Evolutionary conservation across 1,140 invertebrate genomes (phyloP).

Genomic region (Papilio polyxenes): DNA sequence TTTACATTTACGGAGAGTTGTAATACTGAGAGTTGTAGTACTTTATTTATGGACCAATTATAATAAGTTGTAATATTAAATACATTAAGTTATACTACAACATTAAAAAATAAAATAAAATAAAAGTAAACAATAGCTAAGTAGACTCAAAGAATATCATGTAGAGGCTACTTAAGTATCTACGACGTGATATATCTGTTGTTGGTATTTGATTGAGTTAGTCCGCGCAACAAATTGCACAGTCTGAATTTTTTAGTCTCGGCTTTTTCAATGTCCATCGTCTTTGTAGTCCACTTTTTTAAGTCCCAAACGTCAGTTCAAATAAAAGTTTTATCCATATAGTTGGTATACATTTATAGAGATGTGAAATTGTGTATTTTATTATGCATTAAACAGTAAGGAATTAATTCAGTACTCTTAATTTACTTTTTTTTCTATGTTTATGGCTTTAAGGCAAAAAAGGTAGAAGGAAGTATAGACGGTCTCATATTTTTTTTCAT

Average conservation of each 20-base stretch:
- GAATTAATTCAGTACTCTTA: too few relatives aligned
- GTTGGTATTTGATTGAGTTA: slow-evolving; percentile 17
- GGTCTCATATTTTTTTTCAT: too few relatives aligned
- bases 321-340: slow-evolving; percentile 9
- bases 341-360: background rate
- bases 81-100: background rate
- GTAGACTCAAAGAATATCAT: background rate
- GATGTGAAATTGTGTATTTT: background rate
- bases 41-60: too few relatives aligned
- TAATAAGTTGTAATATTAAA: too few relatives aligned
- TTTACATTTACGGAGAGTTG: too few relatives aligned
- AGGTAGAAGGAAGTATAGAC: too few relatives aligned
- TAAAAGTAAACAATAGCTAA: background rate
- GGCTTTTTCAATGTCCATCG: slow-evolving; percentile 35
- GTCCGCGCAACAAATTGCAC: slow-evolving; percentile 10
- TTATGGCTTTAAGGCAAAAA: background rate
- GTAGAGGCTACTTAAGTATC: slow-evolving; percentile 9
- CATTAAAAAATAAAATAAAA: background rate
- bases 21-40: too few relatives aligned
- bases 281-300: slow-evolving; percentile 37
- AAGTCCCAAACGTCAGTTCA: background rate
- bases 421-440: too few relatives aligned
- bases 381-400: background rate
- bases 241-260: slow-evolving; percentile 27
- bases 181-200: background rate